Base-by-base conservation (phyloP, 2,888 invertebrate species). In the Xanthostigma xanthostigma region DNA sequence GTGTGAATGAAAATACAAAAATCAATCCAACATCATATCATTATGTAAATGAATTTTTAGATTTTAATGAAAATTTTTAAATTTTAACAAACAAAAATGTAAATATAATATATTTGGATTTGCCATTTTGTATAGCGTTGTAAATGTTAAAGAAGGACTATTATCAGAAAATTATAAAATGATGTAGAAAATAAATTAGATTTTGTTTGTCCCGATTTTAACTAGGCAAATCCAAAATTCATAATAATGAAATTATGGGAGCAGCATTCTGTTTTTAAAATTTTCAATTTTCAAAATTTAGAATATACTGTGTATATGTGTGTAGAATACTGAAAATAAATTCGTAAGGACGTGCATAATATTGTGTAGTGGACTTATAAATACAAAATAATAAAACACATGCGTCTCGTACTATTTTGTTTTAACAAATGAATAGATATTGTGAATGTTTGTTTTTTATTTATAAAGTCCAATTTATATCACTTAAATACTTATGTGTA, bases 291-390 rank as follows among this genome's bases (percentile, higher is more conserved):
- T 51, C 45, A 41, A 40, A 47, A 42, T 49, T 46, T 51, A 49
- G 45, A 51, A 39, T 17, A 35, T 51, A 51, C 46, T 46, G 49
- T 49, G 49, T 51, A 51, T 49, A 51, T 51, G 51, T 51, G 51
- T 51, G 51, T 51, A 51, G 51, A 49, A 51, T 49, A 49, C 17
- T 41, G 42, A 37, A 41, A 41, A 44, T 45, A 49, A 43, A 14
- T 2, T 39, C 14, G 40, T 14, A 39, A 14, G 12, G 40, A 39
- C 40, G 12, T 12, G n/a, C 12, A 9, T 14, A 39, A 39, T 39
- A 39, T 39, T 39, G 40, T 39, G 27, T 27, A 27, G 27, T 27
- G 27, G 27, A 27, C 27, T 27, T 27, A 27, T 27, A 27, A 27
- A 27, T 27, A 27, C 27, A 27, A 27, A 27, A 27, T 27, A 27